These are phyloP conservation scores for Palythoa heliodiscus DNA, from an alignment of 92 coral and sea anemone genomes.

Conservation along the genomic window DNA sequence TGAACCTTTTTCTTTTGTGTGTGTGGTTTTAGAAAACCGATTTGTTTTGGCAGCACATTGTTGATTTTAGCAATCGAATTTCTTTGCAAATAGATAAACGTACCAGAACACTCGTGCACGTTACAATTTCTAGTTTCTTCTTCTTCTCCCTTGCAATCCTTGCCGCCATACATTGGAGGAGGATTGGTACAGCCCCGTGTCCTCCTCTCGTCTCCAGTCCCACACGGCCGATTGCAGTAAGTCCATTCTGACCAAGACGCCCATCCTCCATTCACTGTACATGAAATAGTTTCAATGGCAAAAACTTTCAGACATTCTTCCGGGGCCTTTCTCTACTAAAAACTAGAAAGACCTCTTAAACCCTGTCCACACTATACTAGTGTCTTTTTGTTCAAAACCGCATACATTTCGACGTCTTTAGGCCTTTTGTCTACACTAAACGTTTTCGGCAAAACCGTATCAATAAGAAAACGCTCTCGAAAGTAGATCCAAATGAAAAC, in stretches of 20 bases:
- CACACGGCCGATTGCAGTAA: conserved; percentile 39
- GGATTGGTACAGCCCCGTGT: conserved; percentile 25
- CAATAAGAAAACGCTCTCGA: too few relatives aligned
- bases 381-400: too few relatives aligned
- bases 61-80: background rate
- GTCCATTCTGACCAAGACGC: conserved; percentile 22
- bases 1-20: too few relatives aligned
- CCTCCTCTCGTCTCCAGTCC: conserved; percentile 23
- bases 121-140: background rate
- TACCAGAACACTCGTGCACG: conserved; percentile 23
- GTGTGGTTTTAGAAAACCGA: background rate
- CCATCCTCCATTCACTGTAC: conserved; percentile 28
- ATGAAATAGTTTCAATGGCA: background rate
- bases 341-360: too few relatives aligned
- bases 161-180: conserved; percentile 27
- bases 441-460: too few relatives aligned
- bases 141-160: background rate
- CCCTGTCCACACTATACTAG: too few relatives aligned
- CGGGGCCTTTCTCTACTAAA: background rate
- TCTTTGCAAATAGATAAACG: background rate
- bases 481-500: too few relatives aligned
- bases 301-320: background rate
- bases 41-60: background rate
- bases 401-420: too few relatives aligned
- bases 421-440: too few relatives aligned